Base-by-base conservation (phyloP, 2,113 vertebrate genomes). In the Neodon shergylaensis region DNA sequence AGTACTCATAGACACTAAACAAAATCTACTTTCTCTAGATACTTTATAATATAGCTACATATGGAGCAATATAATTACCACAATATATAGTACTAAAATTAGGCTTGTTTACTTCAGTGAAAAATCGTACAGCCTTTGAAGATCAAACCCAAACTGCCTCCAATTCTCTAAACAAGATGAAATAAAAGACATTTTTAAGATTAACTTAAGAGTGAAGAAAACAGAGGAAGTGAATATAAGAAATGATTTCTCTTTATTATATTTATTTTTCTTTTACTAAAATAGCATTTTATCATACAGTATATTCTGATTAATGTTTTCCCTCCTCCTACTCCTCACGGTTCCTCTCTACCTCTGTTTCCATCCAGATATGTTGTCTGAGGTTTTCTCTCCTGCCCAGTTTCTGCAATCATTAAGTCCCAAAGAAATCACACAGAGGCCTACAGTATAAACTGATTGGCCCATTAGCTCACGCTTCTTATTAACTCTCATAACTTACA, bases 1-100 rank as follows among this genome's bases (percentile, higher is more conserved):
- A 97, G 92, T 95, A 94, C 91, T 97, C 87, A 70, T 94, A 97
- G 87, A 96, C 61, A 82, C 90, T 97, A 97, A 97, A 94, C 93
- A 97, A 97, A 96, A 96, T 96, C 36, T 28, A 93, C 74, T 91
- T 74, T 94, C 76, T 94, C 65, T 92, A 81, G 90, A 85, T 96
- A 94, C 88, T 86, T 96, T 95, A 92, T 85, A 97, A 94, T 95
- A 85, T 82, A 91, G 47, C 47, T 86, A 88, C 90, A 97, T 97
- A 91, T 88, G 94, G 88, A 97, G 66, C 73, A 86, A 21, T 97
- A 92, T 95, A 96, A 96, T 95, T 94, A 97, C 82, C 90, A 92
- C 66, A 91, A 92, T 97, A 95, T 92, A 95, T 92, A 70, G 39
- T 96, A 88, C 94, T 94, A 88, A 97, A 95, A 94, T 96, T 93